Conservation (phyloP, 2,797 vertebrate species). For the Melanotaenia pygmaea region DNA sequence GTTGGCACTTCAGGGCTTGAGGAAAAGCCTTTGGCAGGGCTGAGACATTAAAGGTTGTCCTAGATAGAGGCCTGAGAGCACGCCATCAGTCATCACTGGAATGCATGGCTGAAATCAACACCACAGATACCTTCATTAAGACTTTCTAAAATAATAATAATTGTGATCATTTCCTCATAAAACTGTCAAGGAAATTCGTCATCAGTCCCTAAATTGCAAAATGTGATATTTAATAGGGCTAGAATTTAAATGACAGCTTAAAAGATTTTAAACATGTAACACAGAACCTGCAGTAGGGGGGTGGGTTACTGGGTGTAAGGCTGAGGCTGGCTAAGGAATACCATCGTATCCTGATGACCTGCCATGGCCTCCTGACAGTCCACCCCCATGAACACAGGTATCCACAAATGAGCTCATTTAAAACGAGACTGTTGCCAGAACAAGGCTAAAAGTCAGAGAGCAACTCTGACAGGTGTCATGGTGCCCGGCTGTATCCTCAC, state of each 20-base stretch:
- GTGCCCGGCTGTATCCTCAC: slow-evolving; percentile 34
- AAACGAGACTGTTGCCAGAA: slow-evolving; percentile 47
- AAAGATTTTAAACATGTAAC: slow-evolving; percentile 4
- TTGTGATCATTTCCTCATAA: background rate
- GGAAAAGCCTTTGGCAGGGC: slow-evolving; percentile 64
- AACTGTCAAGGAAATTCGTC: background rate
- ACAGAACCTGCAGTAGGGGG: slow-evolving; percentile 6
- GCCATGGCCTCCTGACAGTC: slow-evolving; percentile 61
- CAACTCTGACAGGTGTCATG: slow-evolving; percentile 64
- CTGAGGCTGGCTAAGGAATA: slow-evolving; percentile 21
- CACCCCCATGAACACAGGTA: slow-evolving; percentile 52
- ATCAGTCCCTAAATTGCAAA: background rate
- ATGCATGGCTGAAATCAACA: slow-evolving; percentile 31
- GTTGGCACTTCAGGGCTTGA: slow-evolving; percentile 45
- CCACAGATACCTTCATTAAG: background rate
- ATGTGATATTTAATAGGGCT: background rate
- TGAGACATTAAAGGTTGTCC: slow-evolving; percentile 62
- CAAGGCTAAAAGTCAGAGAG: slow-evolving; percentile 64
- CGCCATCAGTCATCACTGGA: slow-evolving; percentile 48
- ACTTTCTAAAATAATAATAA: background rate
- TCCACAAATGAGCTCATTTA: slow-evolving; percentile 78
- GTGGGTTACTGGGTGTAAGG: slow-evolving; percentile 4
- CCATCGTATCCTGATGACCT: slow-evolving; percentile 21
- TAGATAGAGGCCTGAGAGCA: slow-evolving; percentile 25
- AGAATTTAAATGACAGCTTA: background rate